A percentile compares a stretch with the other conserved stretches of the same genome.
phyloP scores from a whole-genome alignment of 92 coral and sea anemone species.

The Bergia sp. region DNA sequence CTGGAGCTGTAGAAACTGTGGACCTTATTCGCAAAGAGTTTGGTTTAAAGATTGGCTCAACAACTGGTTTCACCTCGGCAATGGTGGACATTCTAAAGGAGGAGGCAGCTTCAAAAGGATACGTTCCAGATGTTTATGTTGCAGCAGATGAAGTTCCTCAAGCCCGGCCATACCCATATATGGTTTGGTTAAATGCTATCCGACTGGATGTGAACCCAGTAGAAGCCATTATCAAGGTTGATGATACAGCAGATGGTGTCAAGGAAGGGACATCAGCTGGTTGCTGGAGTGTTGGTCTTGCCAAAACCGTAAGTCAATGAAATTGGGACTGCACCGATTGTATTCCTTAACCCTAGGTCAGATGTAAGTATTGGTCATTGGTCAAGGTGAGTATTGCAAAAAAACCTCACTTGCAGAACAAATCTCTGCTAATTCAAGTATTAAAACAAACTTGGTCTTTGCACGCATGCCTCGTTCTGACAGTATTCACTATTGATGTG shows the following conservation, averaged over 20 bases:
- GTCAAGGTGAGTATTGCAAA: not conserved
- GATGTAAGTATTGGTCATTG: not conserved
- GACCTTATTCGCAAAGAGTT: constrained; percentile 66
- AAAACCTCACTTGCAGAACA: not conserved
- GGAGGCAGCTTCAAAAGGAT: constrained; percentile 87
- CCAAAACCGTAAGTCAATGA: constrained; percentile 92
- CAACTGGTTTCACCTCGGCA: constrained; percentile 92
- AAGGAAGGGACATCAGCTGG: constrained; percentile 98
- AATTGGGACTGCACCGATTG: not conserved
- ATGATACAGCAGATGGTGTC: constrained; percentile 97
- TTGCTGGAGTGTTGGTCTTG: constrained; percentile 98
- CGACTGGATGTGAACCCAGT: constrained; percentile 90
- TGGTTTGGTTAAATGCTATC: constrained; percentile 98
- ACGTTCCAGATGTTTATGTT: constrained; percentile 93
- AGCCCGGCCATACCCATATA: constrained; percentile 98
- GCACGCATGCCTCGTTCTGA: no score
- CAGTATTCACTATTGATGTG: no score
- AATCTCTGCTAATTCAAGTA: not conserved
- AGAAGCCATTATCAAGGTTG: constrained; percentile 95
- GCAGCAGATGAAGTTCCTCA: constrained; percentile 99
- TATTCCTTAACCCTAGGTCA: not conserved
- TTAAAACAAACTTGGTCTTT: not conserved
- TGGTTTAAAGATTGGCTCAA: constrained; percentile 93
- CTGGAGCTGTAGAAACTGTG: constrained; percentile 96
- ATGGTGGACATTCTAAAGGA: constrained; percentile 86